phyloP scores from a whole-genome alignment of 2,888 invertebrate species.

The Pheosia gnoma region DNA sequence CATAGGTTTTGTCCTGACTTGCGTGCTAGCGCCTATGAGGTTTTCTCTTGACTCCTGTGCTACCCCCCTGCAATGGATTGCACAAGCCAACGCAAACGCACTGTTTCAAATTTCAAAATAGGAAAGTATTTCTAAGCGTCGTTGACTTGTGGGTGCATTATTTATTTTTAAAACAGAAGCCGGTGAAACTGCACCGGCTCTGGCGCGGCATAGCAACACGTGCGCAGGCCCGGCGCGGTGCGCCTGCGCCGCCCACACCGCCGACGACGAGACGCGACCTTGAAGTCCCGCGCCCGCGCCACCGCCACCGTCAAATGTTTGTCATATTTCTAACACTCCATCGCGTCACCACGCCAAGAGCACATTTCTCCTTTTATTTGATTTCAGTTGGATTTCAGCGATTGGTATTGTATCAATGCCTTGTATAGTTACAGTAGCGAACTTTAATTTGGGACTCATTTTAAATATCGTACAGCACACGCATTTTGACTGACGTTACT shows the following conservation, averaged over 20 bases:
- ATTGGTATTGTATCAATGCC: too few relatives aligned
- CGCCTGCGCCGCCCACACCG: constrained; percentile 6
- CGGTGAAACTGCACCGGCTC: background rate
- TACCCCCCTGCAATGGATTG: too few relatives aligned
- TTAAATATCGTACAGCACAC: too few relatives aligned
- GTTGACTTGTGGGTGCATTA: background rate
- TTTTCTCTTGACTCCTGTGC: too few relatives aligned
- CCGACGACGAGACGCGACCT: constrained; percentile 28
- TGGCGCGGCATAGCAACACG: constrained; percentile 5
- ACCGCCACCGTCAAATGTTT: constrained; percentile 28
- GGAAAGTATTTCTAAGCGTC: background rate
- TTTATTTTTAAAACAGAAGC: constrained; percentile 1
- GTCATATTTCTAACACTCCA: constrained; percentile 12
- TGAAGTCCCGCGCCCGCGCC: constrained; percentile 15
- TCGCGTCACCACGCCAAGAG: background rate
- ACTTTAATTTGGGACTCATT: too few relatives aligned
- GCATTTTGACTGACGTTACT: too few relatives aligned
- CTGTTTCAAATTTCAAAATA: background rate
- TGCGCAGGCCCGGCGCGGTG: background rate
- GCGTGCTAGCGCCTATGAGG: too few relatives aligned
- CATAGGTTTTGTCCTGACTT: too few relatives aligned
- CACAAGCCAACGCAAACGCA: background rate
- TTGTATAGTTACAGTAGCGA: too few relatives aligned
- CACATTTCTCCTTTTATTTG: background rate
- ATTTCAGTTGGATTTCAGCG: background rate